A percentile compares a stretch with the other conserved stretches of the same genome.
Conservation (phyloP, 2,113 vertebrate species). For the Mellivora capensis region DNA sequence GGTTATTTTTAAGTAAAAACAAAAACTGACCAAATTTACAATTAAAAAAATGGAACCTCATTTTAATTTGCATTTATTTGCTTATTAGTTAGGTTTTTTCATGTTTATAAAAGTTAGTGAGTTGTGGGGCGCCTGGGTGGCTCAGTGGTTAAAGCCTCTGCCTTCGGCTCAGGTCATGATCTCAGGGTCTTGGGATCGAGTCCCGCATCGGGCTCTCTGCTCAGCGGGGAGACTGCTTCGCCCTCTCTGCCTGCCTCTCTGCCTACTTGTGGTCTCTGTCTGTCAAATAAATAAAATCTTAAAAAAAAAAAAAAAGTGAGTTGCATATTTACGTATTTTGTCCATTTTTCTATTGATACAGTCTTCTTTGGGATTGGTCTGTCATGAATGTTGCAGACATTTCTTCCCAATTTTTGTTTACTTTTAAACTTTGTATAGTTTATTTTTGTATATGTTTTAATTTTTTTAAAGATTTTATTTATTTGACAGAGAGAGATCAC, state of each 20-base stretch:
- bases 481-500: too few species aligned
- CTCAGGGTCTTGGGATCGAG: too few species aligned
- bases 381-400: neutral
- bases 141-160: too few species aligned
- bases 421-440: neutral
- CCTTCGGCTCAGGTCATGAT: too few species aligned
- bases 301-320: too few species aligned
- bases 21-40: neutral
- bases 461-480: too few species aligned
- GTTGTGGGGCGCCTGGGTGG: too few species aligned
- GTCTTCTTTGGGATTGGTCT: neutral
- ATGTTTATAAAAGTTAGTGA: neutral
- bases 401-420: neutral
- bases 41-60: neutral
- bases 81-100: neutral
- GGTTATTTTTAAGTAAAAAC: neutral
- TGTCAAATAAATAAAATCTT: too few species aligned
- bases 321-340: neutral
- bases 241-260: too few species aligned
- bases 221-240: too few species aligned
- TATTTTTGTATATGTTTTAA: neutral
- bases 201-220: too few species aligned
- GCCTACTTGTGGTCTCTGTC: too few species aligned
- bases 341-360: neutral
- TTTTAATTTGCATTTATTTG: neutral